Evolutionary conservation across 37 sponge, comb jelly and placozoan species (phyloP).

Genomic region (Axinella damicornis): DNA sequence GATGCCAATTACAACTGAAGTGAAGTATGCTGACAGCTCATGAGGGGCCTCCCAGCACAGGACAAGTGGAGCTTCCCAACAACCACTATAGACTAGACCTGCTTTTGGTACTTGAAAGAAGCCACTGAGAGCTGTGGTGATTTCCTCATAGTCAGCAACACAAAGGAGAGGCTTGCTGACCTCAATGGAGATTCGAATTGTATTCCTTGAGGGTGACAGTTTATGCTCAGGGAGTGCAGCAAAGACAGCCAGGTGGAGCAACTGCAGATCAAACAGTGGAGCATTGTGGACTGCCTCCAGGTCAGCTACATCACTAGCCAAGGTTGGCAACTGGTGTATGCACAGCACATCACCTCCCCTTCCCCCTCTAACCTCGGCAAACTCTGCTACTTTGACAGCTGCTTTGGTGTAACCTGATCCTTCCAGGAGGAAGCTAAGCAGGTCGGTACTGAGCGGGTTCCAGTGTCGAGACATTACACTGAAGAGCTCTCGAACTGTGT

Average conservation of each 20-base stretch:
- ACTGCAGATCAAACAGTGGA: background rate
- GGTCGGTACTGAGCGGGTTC: background rate
- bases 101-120: conserved; percentile 5
- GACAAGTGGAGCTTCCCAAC: background rate
- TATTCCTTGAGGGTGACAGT: background rate
- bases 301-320: no score
- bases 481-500: background rate
- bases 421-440: background rate
- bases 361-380: background rate
- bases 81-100: background rate
- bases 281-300: background rate
- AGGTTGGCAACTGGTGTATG: background rate
- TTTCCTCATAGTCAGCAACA: background rate
- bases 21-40: background rate
- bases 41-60: background rate
- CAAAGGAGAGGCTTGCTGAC: background rate
- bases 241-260: background rate
- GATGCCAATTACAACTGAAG: background rate
- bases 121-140: background rate
- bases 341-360: background rate
- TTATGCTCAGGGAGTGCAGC: background rate
- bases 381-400: background rate
- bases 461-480: background rate
- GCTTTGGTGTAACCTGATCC: background rate
- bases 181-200: background rate